Evolutionary conservation across 2,113 vertebrate genomes (phyloP), one percentile per base, ranked within the genome.

Genomic region (Chloropsis cyanopogon): DNA sequence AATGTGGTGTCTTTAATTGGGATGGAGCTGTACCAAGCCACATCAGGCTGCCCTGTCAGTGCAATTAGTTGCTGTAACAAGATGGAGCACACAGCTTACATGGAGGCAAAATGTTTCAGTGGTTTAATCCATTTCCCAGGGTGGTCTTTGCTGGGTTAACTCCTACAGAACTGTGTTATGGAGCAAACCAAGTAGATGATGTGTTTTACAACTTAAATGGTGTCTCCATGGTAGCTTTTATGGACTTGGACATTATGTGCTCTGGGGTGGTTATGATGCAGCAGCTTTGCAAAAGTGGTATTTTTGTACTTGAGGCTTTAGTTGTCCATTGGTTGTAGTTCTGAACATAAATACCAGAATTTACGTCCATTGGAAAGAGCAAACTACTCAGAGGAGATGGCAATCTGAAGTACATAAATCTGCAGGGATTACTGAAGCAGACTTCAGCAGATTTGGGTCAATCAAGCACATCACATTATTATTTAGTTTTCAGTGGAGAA

Each of bases 1-100:
- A 84, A 47, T 0, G 0, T 0, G 11, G 0, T 41, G 4, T 25
- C 41, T 73, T 19, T 29, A 37, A 26, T 42, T 3, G 0, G 52
- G 37, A 10, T 64, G 39, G 49, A 60, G 80, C 72, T 72, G 54
- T 73, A 54, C 59, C 46, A 44, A 54, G 60, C 47, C 24, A 20
- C 2, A 6, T 59, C 69, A 75, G 71, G 39, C 69, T 59, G 41
- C 35, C 16, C 23, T 16, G 1, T 56, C 68, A 53, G 15, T 50
- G 59, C 1, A 4, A 37, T 70, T 49, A 65, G 46, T n/a, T 70
- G 44, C 35, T 73, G 69, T 65, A 59, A 50, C 47, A 44, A 41
- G 42, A 39, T 29, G 28, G 19, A 57, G 7, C 64, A 23, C n/a
- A 17, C 23, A 39, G 54, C 15, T 90, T 86, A 56, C 4, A 2